phyloP scores from a whole-genome alignment of 2,113 vertebrate genomes.

The Ahaetulla prasina region DNA sequence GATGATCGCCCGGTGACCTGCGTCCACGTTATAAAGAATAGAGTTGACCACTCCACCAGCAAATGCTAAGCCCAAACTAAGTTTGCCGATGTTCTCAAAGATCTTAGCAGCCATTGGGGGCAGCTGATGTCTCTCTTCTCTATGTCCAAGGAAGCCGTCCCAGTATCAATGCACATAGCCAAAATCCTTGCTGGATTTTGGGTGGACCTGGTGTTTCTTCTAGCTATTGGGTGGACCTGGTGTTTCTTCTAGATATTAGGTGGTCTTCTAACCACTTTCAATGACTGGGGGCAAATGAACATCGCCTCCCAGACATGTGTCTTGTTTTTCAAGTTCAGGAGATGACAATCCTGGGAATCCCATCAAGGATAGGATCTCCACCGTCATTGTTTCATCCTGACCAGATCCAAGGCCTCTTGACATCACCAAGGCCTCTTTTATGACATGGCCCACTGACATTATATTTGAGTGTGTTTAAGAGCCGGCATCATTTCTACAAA shows the following conservation, averaged over 20 bases:
- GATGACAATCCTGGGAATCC: neutral
- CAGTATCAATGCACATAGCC: slow-evolving; percentile 52
- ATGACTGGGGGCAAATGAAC: no score
- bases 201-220: neutral
- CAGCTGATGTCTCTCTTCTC: neutral
- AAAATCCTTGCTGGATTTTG: neutral
- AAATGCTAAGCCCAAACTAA: slow-evolving; percentile 86
- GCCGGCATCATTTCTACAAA: neutral
- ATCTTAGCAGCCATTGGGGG: slow-evolving; percentile 80
- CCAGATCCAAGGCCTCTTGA: neutral
- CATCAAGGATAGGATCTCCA: neutral
- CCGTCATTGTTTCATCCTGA: neutral
- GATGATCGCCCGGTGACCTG: slow-evolving; percentile 91
- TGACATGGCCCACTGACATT: neutral
- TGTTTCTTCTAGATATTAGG: neutral
- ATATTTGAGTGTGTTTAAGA: neutral
- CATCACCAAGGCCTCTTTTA: neutral
- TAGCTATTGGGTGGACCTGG: neutral
- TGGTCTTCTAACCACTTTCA: neutral
- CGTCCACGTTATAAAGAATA: slow-evolving; percentile 92
- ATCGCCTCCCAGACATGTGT: neutral
- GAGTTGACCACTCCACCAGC: slow-evolving; percentile 90
- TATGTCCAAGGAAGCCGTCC: neutral
- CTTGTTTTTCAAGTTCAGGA: no score
- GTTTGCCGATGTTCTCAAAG: slow-evolving; percentile 88